These are phyloP conservation scores for Rhodinocichla rosea DNA, from an alignment of 2,113 vertebrate species.

Conservation along the genomic window DNA sequence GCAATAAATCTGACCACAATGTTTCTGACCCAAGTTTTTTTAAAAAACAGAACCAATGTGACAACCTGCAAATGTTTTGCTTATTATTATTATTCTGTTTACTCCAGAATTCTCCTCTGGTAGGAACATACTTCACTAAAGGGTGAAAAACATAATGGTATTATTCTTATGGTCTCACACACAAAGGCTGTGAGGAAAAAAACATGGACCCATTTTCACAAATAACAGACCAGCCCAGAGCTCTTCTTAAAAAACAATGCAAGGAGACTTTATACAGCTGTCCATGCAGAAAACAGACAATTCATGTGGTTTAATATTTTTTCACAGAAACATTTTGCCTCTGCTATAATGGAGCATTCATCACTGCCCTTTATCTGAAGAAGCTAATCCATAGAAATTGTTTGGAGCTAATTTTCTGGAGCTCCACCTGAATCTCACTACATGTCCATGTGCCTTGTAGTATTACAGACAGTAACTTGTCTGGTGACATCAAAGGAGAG, in stretches of 20 bases:
- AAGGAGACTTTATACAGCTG: background rate
- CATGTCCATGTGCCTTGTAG: accelerated
- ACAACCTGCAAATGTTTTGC: background rate
- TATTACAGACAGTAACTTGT: background rate
- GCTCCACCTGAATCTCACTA: background rate
- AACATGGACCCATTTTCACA: background rate
- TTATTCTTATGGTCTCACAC: background rate
- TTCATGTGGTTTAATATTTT: background rate
- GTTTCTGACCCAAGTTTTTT: background rate
- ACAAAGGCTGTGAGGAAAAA: background rate
- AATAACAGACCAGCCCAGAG: background rate
- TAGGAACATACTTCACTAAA: background rate
- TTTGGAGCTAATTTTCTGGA: background rate
- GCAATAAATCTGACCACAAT: background rate
- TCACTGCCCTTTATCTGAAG: background rate
- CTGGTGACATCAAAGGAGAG: background rate
- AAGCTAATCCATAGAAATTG: background rate
- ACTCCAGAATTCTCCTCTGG: background rate
- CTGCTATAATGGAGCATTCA: background rate
- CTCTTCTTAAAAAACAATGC: background rate
- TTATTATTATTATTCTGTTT: background rate
- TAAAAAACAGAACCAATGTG: background rate
- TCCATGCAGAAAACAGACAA: background rate
- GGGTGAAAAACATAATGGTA: background rate
- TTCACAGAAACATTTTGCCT: background rate